Evolutionary conservation across 1,140 invertebrate species (phyloP).

Genomic region (Trichonephila inaurata): DNA sequence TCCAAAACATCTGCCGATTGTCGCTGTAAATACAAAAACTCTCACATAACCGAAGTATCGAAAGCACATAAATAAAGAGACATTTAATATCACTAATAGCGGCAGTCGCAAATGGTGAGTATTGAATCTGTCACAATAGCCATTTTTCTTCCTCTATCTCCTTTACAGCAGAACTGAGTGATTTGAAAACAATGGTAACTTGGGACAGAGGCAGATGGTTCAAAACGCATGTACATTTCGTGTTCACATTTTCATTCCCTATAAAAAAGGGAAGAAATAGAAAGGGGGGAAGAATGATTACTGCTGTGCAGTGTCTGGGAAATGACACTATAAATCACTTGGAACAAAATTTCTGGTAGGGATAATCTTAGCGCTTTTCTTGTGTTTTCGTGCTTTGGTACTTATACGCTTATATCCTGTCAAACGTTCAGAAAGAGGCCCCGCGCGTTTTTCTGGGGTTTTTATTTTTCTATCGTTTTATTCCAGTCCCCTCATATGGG

Average conservation of each 20-base stretch:
- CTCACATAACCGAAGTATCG: constrained; percentile 42
- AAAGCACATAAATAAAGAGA: constrained; percentile 71
- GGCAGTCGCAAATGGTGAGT: constrained; percentile 29
- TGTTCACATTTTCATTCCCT: constrained; percentile 69
- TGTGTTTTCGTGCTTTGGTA: constrained; percentile 62
- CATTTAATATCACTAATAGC: constrained; percentile 72
- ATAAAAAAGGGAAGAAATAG: constrained; percentile 54
- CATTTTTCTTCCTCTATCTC: constrained; percentile 68
- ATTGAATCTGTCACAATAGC: constrained; percentile 63
- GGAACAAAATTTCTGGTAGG: constrained; percentile 65
- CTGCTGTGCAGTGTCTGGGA: constrained; percentile 66
- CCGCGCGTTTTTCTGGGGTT: constrained; percentile 1
- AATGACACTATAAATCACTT: constrained; percentile 75
- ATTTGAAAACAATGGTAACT: constrained; percentile 71
- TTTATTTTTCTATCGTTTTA: constrained; percentile 54
- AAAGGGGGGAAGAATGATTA: constrained; percentile 61
- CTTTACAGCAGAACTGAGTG: constrained; percentile 30
- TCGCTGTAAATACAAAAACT: constrained; percentile 56
- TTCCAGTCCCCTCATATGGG: constrained; percentile 41
- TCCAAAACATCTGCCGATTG: constrained; percentile 70
- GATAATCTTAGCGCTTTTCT: constrained; percentile 68
- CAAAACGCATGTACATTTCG: constrained; percentile 67
- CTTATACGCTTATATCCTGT: constrained; percentile 75
- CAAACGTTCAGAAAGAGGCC: constrained; percentile 51
- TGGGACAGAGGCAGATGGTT: constrained; percentile 61